These are phyloP conservation scores for Tolypeutes matacus DNA, from an alignment of 2,797 vertebrate genomes.

Conservation along the genomic window DNA sequence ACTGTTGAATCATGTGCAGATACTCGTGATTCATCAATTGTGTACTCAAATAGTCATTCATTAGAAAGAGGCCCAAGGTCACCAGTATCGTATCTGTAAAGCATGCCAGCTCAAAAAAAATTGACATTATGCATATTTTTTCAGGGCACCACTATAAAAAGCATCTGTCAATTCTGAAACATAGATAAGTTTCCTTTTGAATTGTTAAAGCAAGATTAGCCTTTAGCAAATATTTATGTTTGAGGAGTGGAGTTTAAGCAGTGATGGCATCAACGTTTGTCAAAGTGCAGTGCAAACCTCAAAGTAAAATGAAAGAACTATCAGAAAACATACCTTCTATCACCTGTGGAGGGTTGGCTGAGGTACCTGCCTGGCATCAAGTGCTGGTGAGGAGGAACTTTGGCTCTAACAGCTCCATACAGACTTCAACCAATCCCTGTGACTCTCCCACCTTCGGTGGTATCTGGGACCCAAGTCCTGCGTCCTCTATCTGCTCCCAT, in stretches of 20 bases:
- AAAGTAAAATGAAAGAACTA: neutral
- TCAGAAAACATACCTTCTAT: neutral
- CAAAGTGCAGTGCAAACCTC: slow-evolving; percentile 57
- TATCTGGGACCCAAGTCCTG: neutral
- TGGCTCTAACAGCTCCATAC: neutral
- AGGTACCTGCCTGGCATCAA: neutral
- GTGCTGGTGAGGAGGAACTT: neutral
- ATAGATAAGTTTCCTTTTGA: slow-evolving; percentile 64
- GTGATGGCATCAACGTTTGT: slow-evolving; percentile 53
- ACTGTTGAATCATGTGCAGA: neutral
- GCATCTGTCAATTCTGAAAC: slow-evolving; percentile 44
- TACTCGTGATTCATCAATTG: neutral
- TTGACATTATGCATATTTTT: slow-evolving; percentile 39
- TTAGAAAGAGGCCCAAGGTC: slow-evolving; percentile 52
- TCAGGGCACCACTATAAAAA: slow-evolving; percentile 37
- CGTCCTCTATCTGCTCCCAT: neutral
- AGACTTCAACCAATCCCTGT: neutral
- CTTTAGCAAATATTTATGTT: slow-evolving; percentile 85
- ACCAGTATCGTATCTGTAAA: slow-evolving; percentile 3
- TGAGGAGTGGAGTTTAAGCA: slow-evolving; percentile 76
- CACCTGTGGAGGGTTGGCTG: neutral
- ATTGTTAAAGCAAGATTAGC: slow-evolving; percentile 73
- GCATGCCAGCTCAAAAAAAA: neutral
- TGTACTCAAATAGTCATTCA: slow-evolving; percentile 4
- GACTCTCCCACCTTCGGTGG: neutral